Evolutionary conservation across 2,888 invertebrate genomes (phyloP), one percentile per base, ranked within the genome.

Genomic region (Lampropteryx suffumata): DNA sequence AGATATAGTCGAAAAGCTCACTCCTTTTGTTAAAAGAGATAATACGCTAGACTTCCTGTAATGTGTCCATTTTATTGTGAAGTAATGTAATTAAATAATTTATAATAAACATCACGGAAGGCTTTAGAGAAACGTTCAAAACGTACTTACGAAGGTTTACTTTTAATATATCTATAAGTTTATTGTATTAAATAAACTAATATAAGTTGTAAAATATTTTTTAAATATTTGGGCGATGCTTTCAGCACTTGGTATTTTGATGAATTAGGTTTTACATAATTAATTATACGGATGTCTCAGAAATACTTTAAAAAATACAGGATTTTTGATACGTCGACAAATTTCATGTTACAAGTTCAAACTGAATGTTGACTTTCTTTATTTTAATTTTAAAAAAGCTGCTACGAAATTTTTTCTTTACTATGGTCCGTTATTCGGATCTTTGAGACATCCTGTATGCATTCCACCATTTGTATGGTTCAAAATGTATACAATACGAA

Each of bases 141-240:
- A 57, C 57, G 59, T 62, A 59, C 55, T 61, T 51, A 53, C 41
- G 55, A 46, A 51, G 45, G 46, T 51, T 59, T 49, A 48, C 32
- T 47, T 47, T 46, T 30, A 45, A 40, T 37, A 24, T 9, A 24
- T 1, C 36, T 46, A 17, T 17, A 46, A 53, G 42, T 45, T 43
- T 34, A 42, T 17, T 17, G 17, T 17, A 17, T 3, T 17, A 17
- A 17, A 17, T 17, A 17, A 17, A 17, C 4, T 17, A 4, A 17
- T 17, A 17, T 17, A 17, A 17, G 17, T 17, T 17, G 17, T 17
- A 17, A 2, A 17, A 3, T 17, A 17, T 17, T 17, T 17, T 17
- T 17, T 17, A 3, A 17, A 3, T 24, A 7, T 24, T 24, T 24
- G 3, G 7, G 1, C 7, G 14, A 49, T 47, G 33, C 24, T 17